Evolutionary conservation across 2,888 invertebrate genomes (phyloP).

Genomic region (Cheiracanthium punctorium): DNA sequence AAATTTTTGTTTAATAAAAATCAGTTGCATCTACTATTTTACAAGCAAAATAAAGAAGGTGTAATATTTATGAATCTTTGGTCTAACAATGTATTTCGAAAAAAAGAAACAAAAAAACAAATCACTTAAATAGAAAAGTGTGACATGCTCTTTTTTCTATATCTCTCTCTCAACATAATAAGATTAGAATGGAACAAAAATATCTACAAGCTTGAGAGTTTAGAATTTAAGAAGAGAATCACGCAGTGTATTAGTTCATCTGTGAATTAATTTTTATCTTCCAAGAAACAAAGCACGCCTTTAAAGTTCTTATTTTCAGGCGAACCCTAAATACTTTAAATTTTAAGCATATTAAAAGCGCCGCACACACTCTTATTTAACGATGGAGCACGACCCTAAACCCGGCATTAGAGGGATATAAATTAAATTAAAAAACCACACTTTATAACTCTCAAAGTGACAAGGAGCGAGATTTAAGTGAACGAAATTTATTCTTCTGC

Average conservation of each 20-base stretch:
- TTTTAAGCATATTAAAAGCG: constrained; percentile 48
- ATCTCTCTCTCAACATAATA: background rate
- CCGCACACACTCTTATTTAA: constrained; percentile 24
- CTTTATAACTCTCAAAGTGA: constrained; percentile 59
- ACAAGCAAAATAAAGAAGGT: too few relatives aligned
- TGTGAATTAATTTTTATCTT: background rate
- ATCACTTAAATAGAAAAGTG: background rate
- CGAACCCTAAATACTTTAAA: constrained; percentile 38
- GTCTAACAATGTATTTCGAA: too few relatives aligned
- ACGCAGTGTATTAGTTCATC: background rate
- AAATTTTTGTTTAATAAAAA: too few relatives aligned
- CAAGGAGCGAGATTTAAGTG: constrained; percentile 38
- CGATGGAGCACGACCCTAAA: constrained; percentile 16
- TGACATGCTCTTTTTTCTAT: background rate
- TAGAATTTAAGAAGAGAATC: background rate
- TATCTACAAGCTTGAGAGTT: background rate
- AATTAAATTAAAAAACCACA: constrained; percentile 68
- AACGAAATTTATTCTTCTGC: constrained; percentile 55
- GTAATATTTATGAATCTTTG: too few relatives aligned
- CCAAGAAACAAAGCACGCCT: background rate
- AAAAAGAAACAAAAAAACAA: background rate
- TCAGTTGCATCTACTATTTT: too few relatives aligned
- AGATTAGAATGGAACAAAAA: background rate
- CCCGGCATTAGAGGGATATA: constrained; percentile 39
- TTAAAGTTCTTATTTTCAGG: constrained; percentile 2